Conservation (phyloP, 1,140 invertebrate species). For the Drosophila micromelanica region DNA sequence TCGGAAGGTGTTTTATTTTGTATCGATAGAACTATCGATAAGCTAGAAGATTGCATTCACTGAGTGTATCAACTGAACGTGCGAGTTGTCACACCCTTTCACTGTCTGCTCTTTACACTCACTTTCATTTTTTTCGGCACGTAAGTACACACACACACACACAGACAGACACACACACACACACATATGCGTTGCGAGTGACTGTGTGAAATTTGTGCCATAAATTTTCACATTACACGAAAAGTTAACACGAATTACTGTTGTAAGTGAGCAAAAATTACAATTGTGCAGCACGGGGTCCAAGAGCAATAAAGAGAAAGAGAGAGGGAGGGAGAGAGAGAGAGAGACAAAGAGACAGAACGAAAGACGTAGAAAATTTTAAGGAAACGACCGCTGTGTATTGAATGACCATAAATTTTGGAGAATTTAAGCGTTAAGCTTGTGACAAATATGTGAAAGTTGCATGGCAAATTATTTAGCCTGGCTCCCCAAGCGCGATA, state of each 20-base stretch:
- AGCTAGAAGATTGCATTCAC: not conserved
- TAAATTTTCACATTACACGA: slow-evolving; percentile 68
- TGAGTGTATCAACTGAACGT: not conserved
- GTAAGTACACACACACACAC: slow-evolving; percentile 1
- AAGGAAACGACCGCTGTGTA: slow-evolving; percentile 20
- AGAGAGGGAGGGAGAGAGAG: not conserved
- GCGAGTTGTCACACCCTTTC: not conserved
- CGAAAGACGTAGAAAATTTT: not conserved
- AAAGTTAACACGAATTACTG: slow-evolving; percentile 65
- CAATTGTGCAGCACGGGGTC: slow-evolving; percentile 40
- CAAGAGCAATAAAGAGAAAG: not conserved
- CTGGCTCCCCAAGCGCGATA: slow-evolving; percentile 12
- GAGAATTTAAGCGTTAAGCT: slow-evolving; percentile 38
- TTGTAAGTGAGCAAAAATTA: slow-evolving; percentile 68
- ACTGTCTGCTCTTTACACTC: not conserved
- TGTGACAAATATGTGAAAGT: slow-evolving; percentile 41
- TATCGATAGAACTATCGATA: not conserved
- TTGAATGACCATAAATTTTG: slow-evolving; percentile 62
- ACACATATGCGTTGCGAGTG: slow-evolving; percentile 4
- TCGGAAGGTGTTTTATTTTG: too few species aligned
- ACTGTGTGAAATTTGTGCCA: slow-evolving; percentile 46
- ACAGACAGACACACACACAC: not conserved
- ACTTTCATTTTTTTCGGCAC: slow-evolving; percentile 3
- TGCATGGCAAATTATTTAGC: slow-evolving; percentile 21
- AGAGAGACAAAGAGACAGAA: slow-evolving; percentile 2